These are phyloP conservation scores for Melanogrammus aeglefinus DNA, from an alignment of 2,797 vertebrate genomes.

Conservation along the genomic window DNA sequence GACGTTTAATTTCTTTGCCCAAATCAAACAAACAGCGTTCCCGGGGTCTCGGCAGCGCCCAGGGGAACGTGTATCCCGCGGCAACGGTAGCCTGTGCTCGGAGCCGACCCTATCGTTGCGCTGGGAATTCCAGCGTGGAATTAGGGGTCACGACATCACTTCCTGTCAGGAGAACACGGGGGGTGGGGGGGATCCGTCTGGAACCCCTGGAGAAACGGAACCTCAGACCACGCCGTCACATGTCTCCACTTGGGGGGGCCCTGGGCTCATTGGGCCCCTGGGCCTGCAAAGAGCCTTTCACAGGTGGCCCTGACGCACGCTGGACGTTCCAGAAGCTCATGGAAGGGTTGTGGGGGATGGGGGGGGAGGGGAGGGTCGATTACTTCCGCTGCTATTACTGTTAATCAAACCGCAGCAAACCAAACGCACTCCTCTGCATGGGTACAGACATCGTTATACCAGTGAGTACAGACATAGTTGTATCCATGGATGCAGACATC, in stretches of 20 bases:
- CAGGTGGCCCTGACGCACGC: constrained; percentile 42
- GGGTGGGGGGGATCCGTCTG: constrained; percentile 34
- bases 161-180: constrained; percentile 49
- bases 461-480: too few relatives aligned
- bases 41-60: not conserved
- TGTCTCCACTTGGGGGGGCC: constrained; percentile 42
- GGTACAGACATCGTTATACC: too few relatives aligned
- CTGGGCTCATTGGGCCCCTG: constrained; percentile 6
- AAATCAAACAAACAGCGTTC: constrained; percentile 15
- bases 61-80: not conserved
- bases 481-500: too few relatives aligned
- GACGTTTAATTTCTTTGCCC: constrained; percentile 18
- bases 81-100: constrained; percentile 10
- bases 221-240: constrained; percentile 38
- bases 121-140: constrained; percentile 47
- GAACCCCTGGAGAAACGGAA: constrained; percentile 30
- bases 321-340: constrained; percentile 58
- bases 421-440: not conserved
- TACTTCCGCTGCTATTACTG: constrained; percentile 56
- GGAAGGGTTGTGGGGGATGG: constrained; percentile 55
- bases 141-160: constrained; percentile 61
- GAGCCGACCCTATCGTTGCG: constrained; percentile 14
- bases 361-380: constrained; percentile 13
- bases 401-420: constrained; percentile 53
- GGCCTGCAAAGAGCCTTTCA: constrained; percentile 26